Percentiles rank a stretch among this genome's conserved stretches.
These are phyloP conservation scores for Cremastinae sp. DNA, from an alignment of 2,888 invertebrate species.

Conservation along the genomic window DNA sequence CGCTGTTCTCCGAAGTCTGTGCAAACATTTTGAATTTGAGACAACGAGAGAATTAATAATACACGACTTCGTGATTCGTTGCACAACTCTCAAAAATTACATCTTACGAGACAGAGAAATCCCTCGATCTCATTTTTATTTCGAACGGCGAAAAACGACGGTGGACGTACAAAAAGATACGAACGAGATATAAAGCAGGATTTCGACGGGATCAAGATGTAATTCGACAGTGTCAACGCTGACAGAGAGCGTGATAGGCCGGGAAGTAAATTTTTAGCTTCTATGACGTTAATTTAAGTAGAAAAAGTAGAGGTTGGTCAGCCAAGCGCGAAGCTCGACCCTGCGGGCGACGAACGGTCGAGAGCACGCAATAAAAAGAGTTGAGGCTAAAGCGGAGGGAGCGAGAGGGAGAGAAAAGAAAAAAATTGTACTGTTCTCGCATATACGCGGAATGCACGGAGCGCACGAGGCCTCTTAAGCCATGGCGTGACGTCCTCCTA, in stretches of 20 bases:
- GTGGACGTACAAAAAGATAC: no score
- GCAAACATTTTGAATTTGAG: no score
- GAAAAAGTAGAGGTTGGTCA: slow-evolving; percentile 43
- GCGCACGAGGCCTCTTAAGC: slow-evolving; percentile 60
- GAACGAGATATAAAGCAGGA: no score
- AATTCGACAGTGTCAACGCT: slow-evolving; percentile 2
- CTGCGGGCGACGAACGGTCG: slow-evolving; percentile 40
- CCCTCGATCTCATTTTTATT: no score
- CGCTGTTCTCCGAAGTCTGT: no score
- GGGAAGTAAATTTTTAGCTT: slow-evolving; percentile 9
- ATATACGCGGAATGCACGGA: slow-evolving; percentile 11
- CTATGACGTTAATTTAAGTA: slow-evolving; percentile 27
- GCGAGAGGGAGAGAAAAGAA: background rate
- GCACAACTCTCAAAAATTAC: background rate
- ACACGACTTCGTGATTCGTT: no score
- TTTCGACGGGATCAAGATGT: slow-evolving; percentile 6
- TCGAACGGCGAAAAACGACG: no score
- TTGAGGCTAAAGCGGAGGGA: slow-evolving; percentile 2
- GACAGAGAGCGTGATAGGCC: slow-evolving; percentile 10
- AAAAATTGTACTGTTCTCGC: slow-evolving; percentile 1
- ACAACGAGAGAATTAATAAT: no score
- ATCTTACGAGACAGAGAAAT: no score
- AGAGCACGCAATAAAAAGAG: slow-evolving; percentile 17
- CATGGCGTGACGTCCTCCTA: slow-evolving; percentile 68
- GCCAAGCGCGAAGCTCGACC: slow-evolving; percentile 35